Evolutionary conservation across 1,140 invertebrate species (phyloP).

Genomic region (Sycophaga agraensis): DNA sequence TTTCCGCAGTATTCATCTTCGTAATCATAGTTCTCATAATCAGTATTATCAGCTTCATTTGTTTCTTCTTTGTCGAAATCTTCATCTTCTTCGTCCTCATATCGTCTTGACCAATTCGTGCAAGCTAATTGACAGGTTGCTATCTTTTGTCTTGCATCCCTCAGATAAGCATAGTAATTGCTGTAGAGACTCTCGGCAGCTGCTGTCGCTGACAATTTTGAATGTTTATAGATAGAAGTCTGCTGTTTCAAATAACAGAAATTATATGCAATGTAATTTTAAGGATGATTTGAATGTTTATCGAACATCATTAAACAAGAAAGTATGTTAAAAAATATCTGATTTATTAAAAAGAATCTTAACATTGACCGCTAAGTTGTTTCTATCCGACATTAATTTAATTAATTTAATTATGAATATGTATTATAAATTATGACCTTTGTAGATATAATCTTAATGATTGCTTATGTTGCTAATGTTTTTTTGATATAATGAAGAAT

Average conservation of each 20-base stretch:
- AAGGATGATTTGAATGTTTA: no score
- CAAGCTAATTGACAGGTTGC: slow-evolving; percentile 72
- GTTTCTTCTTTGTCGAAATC: neutral
- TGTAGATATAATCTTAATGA: no score
- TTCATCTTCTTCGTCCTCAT: slow-evolving; percentile 59
- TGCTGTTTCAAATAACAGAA: neutral
- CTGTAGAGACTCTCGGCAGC: slow-evolving; percentile 65
- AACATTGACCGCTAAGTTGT: no score
- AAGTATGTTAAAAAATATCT: no score
- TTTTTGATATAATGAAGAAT: no score
- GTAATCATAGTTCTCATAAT: slow-evolving; percentile 20
- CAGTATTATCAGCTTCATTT: slow-evolving; percentile 45
- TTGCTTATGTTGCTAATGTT: no score
- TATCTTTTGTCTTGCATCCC: slow-evolving; percentile 78
- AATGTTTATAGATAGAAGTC: neutral
- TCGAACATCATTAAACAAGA: no score
- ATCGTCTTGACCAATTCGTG: slow-evolving; percentile 73
- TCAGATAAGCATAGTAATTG: slow-evolving; percentile 81
- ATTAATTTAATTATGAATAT: no score
- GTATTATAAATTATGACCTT: no score
- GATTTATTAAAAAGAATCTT: no score
- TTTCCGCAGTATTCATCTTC: slow-evolving; percentile 19
- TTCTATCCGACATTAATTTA: no score
- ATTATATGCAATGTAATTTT: no score
- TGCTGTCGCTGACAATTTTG: neutral